Base-by-base conservation (phyloP, 1,140 invertebrate genomes). In the Aradophagus sp. region DNA sequence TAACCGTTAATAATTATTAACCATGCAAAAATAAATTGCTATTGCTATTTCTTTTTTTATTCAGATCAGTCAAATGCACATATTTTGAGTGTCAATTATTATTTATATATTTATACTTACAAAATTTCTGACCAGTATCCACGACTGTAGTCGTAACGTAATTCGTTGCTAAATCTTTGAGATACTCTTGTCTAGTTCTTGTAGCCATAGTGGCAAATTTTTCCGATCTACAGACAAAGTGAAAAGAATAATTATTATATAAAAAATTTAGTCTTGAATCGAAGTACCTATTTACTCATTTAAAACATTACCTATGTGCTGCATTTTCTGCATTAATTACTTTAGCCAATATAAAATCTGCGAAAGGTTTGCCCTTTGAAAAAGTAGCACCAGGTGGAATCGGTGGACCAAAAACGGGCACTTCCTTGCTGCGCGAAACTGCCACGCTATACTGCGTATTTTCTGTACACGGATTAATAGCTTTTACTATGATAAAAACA, bases 241-340 rank as follows among this genome's bases (percentile, higher is more conserved):
- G 15, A 47, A 39, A 10, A 34, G n/a, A n/a, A n/a, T n/a, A n/a
- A n/a, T n/a, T n/a, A n/a, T n/a, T n/a, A n/a, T n/a, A n/a, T n/a
- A n/a, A n/a, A n/a, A n/a, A n/a, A n/a, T n/a, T n/a, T n/a, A n/a
- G n/a, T n/a, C n/a, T n/a, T n/a, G n/a, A n/a, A n/a, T n/a, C n/a
- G n/a, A n/a, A n/a, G n/a, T n/a, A n/a, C n/a, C n/a, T n/a, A n/a
- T n/a, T n/a, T n/a, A n/a, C n/a, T n/a, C n/a, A n/a, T n/a, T n/a
- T n/a, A n/a, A n/a, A n/a, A n/a, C n/a, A n/a, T 47, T 75, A 82
- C 80, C 79, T 89, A 77, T 98, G 95, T 7, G 96, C 96, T 10
- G 97, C 96, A 87, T 98, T 98, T 86, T 99, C 97, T 13, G 95
- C 97, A 87, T 99, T 99, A 34, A 99, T 97, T 13, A 97, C 94